phyloP scores from a whole-genome alignment of 1,140 invertebrate species.

The Neodiprion virginianus region DNA sequence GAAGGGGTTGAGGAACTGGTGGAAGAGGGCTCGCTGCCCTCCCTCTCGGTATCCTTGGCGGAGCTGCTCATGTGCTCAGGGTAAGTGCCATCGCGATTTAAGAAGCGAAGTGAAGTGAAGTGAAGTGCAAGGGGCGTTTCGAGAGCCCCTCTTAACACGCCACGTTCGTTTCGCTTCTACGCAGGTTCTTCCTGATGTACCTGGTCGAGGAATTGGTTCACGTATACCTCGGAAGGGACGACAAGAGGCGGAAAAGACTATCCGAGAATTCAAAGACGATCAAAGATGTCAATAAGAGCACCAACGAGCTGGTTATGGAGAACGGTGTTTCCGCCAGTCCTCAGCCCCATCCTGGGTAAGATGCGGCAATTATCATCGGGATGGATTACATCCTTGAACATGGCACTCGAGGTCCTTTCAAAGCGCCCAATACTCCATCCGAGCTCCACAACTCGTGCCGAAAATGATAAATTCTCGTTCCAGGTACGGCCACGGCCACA shows the following conservation, averaged over 20 bases:
- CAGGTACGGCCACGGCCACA: constrained; percentile 40
- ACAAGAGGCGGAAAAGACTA: constrained; percentile 55
- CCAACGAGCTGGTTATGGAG: constrained; percentile 45
- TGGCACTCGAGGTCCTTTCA: no score
- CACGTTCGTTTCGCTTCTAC: constrained; percentile 9
- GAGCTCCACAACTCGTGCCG: neutral
- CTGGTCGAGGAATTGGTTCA: constrained; percentile 85
- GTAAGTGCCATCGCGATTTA: constrained; percentile 34
- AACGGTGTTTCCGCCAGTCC: neutral
- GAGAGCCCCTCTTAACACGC: neutral
- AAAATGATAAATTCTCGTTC: neutral
- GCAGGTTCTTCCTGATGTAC: constrained; percentile 85
- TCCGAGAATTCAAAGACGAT: neutral
- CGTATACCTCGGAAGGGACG: constrained; percentile 60
- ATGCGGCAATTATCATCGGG: neutral
- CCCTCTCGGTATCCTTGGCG: constrained; percentile 71
- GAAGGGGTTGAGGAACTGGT: constrained; percentile 70
- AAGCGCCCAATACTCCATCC: neutral
- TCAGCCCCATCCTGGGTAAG: neutral
- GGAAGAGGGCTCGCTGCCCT: constrained; percentile 54
- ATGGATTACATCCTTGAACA: no score
- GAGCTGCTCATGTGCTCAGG: constrained; percentile 74
- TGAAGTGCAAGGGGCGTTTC: no score
- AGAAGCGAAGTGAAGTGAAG: no score
- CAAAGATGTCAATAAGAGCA: constrained; percentile 41